Base-by-base conservation (phyloP, 2,113 vertebrate genomes). In the Sebastes schlegelii region DNA sequence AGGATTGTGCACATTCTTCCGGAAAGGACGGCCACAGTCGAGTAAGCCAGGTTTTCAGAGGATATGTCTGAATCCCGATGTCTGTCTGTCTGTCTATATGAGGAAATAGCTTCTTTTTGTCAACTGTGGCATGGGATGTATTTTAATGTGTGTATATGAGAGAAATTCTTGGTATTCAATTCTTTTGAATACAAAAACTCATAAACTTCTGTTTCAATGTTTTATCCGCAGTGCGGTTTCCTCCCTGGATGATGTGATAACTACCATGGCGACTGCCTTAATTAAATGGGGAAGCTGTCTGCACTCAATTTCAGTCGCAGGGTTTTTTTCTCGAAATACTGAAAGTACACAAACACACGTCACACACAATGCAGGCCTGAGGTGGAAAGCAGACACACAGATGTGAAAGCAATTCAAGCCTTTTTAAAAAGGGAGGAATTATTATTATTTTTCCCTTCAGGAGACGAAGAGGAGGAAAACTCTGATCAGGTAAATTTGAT, bases 401-500 rank as follows among this genome's bases (percentile, higher is more conserved):
- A 90, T 93, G 91, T 87, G 67, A 87, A 91, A 92, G 77, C 2
- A 5, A 86, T 81, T 73, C 3, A 0, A 80, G 54, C 6, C 7
- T 54, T 66, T 79, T 79, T 74, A 67, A 21, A 74, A 60, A 55
- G n/a, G 17, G 9, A 70, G 64, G 51, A 65, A 74, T 86, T 77
- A 74, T 71, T 74, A 51, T 46, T 68, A 57, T 83, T 72, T 82
- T 84, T 83, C 63, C 76, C 42, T 49, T 80, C 26, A 77, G 70
- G 58, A 85, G 64, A 62, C 13, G 46, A 49, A 0, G 17, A 83
- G 67, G 48, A 84, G 80, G 89, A 88, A 92, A 92, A 91, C 79
- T 88, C 65, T 77, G 88, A 94, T 93, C 91, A 77, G 79, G 87
- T 86, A 89, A 81, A 93, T 92, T 90, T 90, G 74, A 91, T 90